Base-by-base conservation (phyloP, 2,113 vertebrate species). In the Cavia aperea region DNA sequence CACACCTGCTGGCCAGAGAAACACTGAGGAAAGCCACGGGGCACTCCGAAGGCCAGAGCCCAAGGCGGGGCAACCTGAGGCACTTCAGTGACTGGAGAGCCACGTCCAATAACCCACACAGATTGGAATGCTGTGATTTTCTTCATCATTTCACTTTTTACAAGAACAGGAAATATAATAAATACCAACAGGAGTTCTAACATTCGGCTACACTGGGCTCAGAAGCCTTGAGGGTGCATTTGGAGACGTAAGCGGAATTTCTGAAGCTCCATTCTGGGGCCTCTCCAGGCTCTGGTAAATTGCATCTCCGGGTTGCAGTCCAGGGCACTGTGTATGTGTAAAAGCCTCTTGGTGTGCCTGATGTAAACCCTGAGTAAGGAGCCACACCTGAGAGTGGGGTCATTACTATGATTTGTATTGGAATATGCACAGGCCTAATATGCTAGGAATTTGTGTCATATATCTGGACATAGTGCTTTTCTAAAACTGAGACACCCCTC, bases 321-420 rank as follows among this genome's bases (percentile, higher is more conserved):
- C 51, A 26, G 26, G 58, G 31, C 54, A 36, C 7, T 88, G 21
- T 79, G 16, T 54, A 73, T 87, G 86, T 31, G 63, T 51, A 81
- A 92, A 63, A 46, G 16, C 62, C 65, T 63, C 36, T 89, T 62
- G 15, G 36, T 68, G 24, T 58, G 94, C 81, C 75, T 95, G 29
- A 46, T 21, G 10, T 13, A 65, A 88, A 78, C 16, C 68, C 43
- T 21, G 51, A 31, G 11, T 31, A 5, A 79, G 65, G 43, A 86
- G 29, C 49, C 4, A 18, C 54, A 14, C 85, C 18, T 84, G 66
- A 36, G 56, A 85, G 49, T 56, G 4, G 24, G 19, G 43, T 31
- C 70, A 68, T 54, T 60, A 83, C 54, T 51, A 43, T 93, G 60
- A 85, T 51, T 92, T 60, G 65, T 83, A 90, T 88, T 93, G 93